Evolutionary conservation across 2,113 vertebrate species (phyloP).

Genomic region (Dendrocopos noguchii): DNA sequence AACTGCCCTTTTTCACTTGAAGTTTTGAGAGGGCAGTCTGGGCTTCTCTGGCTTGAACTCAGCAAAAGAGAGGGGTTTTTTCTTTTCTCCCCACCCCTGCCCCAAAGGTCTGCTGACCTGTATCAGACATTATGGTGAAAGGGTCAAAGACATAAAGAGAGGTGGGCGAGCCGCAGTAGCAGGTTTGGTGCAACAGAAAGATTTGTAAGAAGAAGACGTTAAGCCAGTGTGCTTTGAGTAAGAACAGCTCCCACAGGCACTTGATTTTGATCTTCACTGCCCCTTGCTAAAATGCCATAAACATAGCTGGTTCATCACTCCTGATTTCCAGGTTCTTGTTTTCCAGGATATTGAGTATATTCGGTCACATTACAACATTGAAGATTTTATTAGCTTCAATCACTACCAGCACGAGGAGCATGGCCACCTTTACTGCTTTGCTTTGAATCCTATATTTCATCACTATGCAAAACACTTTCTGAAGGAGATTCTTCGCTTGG

Average conservation of each 20-base stretch:
- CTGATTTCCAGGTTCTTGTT: not conserved
- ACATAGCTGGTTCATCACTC: not conserved
- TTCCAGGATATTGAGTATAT: conserved; percentile 89
- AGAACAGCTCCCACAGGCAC: not conserved
- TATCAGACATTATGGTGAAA: not conserved
- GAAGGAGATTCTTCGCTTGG: conserved; percentile 87
- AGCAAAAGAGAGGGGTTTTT: not conserved
- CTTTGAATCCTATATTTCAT: conserved; percentile 80
- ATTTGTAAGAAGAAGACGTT: not conserved
- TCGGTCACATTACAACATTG: conserved; percentile 87
- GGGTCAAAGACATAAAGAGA: not conserved
- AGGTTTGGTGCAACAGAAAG: not conserved
- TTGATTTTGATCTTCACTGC: not conserved
- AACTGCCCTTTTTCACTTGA: not conserved
- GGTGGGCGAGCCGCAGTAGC: not conserved
- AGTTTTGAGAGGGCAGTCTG: not conserved
- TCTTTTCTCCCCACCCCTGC: accelerated
- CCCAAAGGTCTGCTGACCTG: not conserved
- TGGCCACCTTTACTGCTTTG: conserved; percentile 84
- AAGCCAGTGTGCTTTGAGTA: not conserved
- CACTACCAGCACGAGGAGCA: conserved; percentile 85
- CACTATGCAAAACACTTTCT: conserved; percentile 84
- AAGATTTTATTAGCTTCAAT: conserved; percentile 90
- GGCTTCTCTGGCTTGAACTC: not conserved
- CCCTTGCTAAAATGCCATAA: not conserved